Conservation (phyloP, 2,113 vertebrate genomes). For the Phrynosoma platyrhinos region DNA sequence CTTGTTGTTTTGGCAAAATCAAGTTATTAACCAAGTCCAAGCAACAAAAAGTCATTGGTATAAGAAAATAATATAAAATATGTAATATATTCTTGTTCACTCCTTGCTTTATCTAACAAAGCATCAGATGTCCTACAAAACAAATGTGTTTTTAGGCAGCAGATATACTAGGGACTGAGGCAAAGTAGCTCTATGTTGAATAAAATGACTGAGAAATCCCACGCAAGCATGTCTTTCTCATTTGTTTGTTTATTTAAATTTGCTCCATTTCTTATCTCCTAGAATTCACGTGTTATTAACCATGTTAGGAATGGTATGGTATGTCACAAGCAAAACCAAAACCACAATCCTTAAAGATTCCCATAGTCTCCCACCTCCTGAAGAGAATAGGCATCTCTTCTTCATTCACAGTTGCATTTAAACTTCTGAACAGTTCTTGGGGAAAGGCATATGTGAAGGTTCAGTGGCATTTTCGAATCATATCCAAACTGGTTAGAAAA, state of each 20-base stretch:
- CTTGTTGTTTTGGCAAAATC: slow-evolving; percentile 28
- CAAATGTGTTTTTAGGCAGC: slow-evolving; percentile 51
- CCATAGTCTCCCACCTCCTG: slow-evolving; percentile 23
- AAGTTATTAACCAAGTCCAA: slow-evolving; percentile 63
- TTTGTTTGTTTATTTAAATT: background rate
- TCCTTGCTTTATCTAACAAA: slow-evolving; percentile 30
- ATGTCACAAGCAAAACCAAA: background rate
- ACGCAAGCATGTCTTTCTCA: slow-evolving; percentile 44
- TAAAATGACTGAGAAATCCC: slow-evolving; percentile 53
- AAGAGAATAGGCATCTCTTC: slow-evolving; percentile 38
- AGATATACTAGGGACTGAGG: slow-evolving; percentile 50
- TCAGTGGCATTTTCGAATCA: slow-evolving; percentile 45
- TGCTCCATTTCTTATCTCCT: slow-evolving; percentile 14
- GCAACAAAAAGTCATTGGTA: slow-evolving; percentile 49
- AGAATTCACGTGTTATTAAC: slow-evolving; percentile 36
- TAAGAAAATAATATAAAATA: slow-evolving; percentile 53
- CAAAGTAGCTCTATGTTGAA: slow-evolving; percentile 53
- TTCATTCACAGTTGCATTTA: slow-evolving; percentile 39
- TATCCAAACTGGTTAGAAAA: slow-evolving; percentile 61
- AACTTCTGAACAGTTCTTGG: slow-evolving; percentile 55
- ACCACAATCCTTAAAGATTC: slow-evolving; percentile 12
- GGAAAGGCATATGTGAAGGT: slow-evolving; percentile 54
- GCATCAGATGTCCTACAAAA: slow-evolving; percentile 50
- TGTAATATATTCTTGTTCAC: slow-evolving; percentile 51
- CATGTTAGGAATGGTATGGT: slow-evolving; percentile 21